Percentiles rank a stretch among this genome's conserved stretches.
These are phyloP conservation scores for Erpobdella octoculata DNA, from an alignment of 2,888 invertebrate species.

Conservation along the genomic window DNA sequence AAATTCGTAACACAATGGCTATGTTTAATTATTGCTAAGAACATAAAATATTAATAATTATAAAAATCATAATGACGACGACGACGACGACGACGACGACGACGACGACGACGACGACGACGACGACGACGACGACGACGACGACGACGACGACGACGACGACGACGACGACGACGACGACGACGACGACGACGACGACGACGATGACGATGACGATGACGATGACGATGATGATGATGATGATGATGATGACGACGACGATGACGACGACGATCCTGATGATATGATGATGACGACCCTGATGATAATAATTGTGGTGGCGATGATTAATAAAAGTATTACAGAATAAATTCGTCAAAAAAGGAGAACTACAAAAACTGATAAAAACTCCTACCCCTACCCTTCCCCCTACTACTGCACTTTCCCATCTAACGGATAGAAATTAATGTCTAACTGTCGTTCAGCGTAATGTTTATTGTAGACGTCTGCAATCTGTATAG, in stretches of 20 bases:
- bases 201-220: neutral
- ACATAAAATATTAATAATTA: too few species aligned
- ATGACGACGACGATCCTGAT: neutral
- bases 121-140: slow-evolving; percentile 17
- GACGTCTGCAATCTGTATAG: too few species aligned
- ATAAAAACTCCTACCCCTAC: too few species aligned
- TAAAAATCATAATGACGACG: slow-evolving; percentile 21
- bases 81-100: slow-evolving; percentile 17
- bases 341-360: too few species aligned
- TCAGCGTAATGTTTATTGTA: too few species aligned
- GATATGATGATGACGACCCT: neutral
- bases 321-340: neutral
- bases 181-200: neutral
- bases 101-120: slow-evolving; percentile 19
- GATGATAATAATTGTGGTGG: neutral
- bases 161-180: slow-evolving; percentile 12
- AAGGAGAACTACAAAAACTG: too few species aligned
- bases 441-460: too few species aligned
- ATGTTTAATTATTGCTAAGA: too few species aligned
- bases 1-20: too few species aligned
- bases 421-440: too few species aligned
- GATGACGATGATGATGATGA: neutral
- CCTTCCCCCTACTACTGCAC: too few species aligned
- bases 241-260: neutral
- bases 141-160: slow-evolving; percentile 10